phyloP scores from a whole-genome alignment of 1,140 invertebrate genomes.

The fruit fly (Drosophila melanogaster) region DNA sequence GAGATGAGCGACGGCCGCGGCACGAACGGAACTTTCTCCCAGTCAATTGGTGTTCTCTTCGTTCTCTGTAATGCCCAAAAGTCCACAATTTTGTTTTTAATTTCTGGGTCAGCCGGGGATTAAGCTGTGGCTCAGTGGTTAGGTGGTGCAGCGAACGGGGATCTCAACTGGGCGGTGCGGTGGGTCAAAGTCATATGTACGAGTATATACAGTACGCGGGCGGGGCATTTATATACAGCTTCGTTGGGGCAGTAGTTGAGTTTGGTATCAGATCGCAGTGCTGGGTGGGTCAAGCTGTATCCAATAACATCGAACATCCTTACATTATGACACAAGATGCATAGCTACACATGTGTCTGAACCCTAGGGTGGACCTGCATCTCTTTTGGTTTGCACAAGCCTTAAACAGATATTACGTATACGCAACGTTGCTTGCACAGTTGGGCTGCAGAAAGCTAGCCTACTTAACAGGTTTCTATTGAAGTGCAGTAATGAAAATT shows the following conservation, averaged over 20 bases:
- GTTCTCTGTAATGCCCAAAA: conserved; percentile 88
- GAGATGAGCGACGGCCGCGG: conserved; percentile 92
- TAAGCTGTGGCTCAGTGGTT: conserved; percentile 34
- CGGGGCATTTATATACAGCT: conserved; percentile 38
- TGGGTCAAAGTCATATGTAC: conserved; percentile 30
- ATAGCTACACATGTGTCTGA: conserved; percentile 28
- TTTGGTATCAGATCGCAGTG: conserved; percentile 9
- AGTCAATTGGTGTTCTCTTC: conserved; percentile 87
- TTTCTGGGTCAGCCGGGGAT: conserved; percentile 53
- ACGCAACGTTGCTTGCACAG: not conserved
- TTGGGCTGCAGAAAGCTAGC: not conserved
- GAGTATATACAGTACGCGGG: conserved; percentile 19
- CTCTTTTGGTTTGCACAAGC: not conserved
- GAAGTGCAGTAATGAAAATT: not conserved
- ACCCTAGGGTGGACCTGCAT: conserved; percentile 3
- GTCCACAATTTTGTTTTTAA: conserved; percentile 75
- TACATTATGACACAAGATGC: conserved; percentile 40
- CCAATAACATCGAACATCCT: conserved; percentile 22
- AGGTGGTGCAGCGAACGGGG: conserved; percentile 25
- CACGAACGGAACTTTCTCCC: conserved; percentile 93
- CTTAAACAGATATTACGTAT: conserved; percentile 3
- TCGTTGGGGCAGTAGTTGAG: conserved; percentile 8
- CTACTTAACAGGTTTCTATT: not conserved
- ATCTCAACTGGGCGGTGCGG: conserved; percentile 23
- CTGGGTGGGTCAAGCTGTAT: conserved; percentile 36